These are phyloP conservation scores for Crocallis elinguaria DNA, from an alignment of 2,888 invertebrate genomes.

Conservation along the genomic window DNA sequence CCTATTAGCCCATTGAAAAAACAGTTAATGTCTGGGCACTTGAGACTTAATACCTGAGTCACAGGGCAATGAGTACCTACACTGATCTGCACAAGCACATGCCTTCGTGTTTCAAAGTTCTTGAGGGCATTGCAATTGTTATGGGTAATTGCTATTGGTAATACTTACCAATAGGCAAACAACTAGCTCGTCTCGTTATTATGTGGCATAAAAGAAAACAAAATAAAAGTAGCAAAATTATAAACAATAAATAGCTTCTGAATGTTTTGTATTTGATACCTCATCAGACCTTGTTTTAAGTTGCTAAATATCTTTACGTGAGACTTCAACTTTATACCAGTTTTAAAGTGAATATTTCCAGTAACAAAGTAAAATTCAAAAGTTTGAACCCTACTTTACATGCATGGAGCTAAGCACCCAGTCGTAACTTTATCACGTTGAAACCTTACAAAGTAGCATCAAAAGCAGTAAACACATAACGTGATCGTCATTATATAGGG, in stretches of 20 bases:
- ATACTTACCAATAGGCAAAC: too few species aligned
- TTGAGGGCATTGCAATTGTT: too few species aligned
- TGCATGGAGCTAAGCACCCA: conserved; percentile 26
- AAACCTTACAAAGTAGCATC: conserved; percentile 27
- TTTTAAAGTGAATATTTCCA: conserved; percentile 29
- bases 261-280: not conserved
- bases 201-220: too few species aligned
- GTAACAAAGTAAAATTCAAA: conserved; percentile 19
- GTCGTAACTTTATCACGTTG: conserved; percentile 23
- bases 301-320: conserved; percentile 14
- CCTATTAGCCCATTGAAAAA: too few species aligned
- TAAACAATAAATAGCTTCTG: not conserved
- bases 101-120: too few species aligned
- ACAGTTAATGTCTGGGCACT: too few species aligned
- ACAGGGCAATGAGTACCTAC: too few species aligned
- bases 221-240: too few species aligned
- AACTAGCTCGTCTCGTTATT: too few species aligned
- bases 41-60: too few species aligned
- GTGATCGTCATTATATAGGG: conserved; percentile 20
- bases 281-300: conserved; percentile 7
- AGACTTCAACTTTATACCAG: conserved; percentile 17
- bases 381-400: conserved; percentile 29
- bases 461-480: conserved; percentile 23
- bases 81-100: too few species aligned
- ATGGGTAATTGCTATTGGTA: too few species aligned